These are phyloP conservation scores for Gallinago jamesoni DNA, from an alignment of 2,113 vertebrate species.

Conservation along the genomic window DNA sequence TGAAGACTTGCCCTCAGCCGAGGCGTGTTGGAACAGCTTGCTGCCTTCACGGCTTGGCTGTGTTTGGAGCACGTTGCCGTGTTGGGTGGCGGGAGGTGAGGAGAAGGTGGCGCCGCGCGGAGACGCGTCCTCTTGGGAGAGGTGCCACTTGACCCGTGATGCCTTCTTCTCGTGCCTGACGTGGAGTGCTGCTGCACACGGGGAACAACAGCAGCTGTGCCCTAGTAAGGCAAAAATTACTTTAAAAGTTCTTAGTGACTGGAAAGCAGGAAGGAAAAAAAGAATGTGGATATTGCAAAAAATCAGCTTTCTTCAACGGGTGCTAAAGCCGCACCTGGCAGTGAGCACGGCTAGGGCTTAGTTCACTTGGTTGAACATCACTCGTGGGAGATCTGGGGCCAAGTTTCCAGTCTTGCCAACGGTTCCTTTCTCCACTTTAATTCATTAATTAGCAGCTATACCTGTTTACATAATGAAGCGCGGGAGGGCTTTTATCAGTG, in stretches of 20 bases:
- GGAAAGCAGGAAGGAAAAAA: neutral
- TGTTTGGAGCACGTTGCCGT: neutral
- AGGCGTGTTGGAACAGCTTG: neutral
- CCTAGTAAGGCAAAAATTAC: neutral
- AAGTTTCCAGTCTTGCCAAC: neutral
- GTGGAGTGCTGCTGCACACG: neutral
- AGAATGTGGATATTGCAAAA: neutral
- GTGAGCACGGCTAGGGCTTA: neutral
- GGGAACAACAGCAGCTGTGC: neutral
- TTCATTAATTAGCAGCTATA: slow-evolving; percentile 1
- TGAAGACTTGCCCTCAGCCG: neutral
- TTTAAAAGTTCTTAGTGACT: neutral
- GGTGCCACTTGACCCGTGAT: neutral
- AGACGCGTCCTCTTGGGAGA: neutral
- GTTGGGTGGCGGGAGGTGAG: slow-evolving; percentile 20
- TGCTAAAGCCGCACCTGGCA: neutral
- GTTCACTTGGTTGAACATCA: neutral
- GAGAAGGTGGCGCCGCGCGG: neutral
- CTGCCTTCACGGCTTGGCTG: neutral
- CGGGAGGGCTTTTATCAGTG: neutral
- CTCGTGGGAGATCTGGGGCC: neutral
- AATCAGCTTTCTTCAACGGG: accelerated
- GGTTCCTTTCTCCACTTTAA: neutral
- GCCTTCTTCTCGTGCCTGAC: neutral
- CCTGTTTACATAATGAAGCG: slow-evolving; percentile 12